These are phyloP conservation scores for Serripes groenlandicus DNA, from an alignment of 2,888 invertebrate genomes.

Conservation along the genomic window DNA sequence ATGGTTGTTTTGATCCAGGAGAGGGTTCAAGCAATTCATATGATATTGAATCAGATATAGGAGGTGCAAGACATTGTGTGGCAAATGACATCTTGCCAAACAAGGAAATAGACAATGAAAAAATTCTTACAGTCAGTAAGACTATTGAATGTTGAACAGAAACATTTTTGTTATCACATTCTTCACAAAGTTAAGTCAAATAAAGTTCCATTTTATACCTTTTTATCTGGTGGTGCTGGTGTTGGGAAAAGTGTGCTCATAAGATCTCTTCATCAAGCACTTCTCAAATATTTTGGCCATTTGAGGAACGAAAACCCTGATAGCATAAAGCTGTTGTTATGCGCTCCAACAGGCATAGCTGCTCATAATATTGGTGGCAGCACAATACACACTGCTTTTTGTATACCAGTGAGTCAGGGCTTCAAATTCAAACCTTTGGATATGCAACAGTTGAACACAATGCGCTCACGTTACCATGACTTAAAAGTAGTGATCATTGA, in stretches of 20 bases:
- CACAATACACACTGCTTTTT: constrained; percentile 32
- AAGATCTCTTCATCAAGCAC: constrained; percentile 1
- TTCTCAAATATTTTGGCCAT: neutral
- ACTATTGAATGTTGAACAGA: neutral
- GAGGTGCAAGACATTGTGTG: constrained; percentile 26
- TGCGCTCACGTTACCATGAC: constrained; percentile 25
- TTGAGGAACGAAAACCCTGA: neutral
- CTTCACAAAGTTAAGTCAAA: neutral
- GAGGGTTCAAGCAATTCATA: neutral
- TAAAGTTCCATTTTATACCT: neutral
- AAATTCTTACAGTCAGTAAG: neutral
- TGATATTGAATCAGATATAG: constrained; percentile 41
- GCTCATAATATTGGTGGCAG: constrained; percentile 29
- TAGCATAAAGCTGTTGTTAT: constrained; percentile 14
- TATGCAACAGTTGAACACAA: constrained; percentile 40
- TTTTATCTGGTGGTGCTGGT: constrained; percentile 14
- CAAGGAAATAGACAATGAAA: constrained; percentile 30
- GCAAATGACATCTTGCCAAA: constrained; percentile 4
- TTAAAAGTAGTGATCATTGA: constrained; percentile 26
- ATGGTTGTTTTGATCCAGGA: constrained; percentile 19
- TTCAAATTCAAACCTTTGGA: constrained; percentile 39
- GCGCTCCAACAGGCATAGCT: constrained; percentile 40
- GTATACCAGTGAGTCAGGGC: constrained; percentile 29
- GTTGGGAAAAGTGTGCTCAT: constrained; percentile 11
- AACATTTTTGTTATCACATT: neutral